Evolutionary conservation across 1,140 invertebrate genomes (phyloP), one percentile per base, ranked within the genome.

Genomic region (Trichomalopsis sarcophagae): DNA sequence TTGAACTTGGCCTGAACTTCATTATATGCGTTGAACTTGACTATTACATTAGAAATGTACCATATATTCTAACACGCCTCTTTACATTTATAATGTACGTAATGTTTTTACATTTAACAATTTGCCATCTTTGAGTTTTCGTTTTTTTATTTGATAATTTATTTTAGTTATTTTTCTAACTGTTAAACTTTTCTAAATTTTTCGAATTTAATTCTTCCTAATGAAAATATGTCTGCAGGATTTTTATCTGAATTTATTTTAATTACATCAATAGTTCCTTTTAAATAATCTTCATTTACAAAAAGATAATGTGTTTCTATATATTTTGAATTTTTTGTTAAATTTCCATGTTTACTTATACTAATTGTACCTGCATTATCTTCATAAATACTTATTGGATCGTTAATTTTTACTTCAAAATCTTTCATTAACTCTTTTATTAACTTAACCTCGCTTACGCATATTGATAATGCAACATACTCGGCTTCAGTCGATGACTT

Each of bases 381-480:
- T 81, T 86, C 78, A 76, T 68, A 84, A 21, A 86, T 77, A 27
- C 66, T 68, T 23, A 86, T 68, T 0, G 82, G 82, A 77, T 84
- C 21, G 10, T 71, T 73, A 50, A 81, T 27, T 47, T 85, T 30
- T 30, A 86, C 23, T n/a, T 85, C 30, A 79, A 84, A 86, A 50
- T 81, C 66, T 83, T 75, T 66, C 2, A 86, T n/a, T 50, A 88
- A 13, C 50, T 86, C 47, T 81, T 68, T 86, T 4, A 87, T n/a
- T 23, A 86, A 33, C 84, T 36, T 85, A 2, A 86, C 4, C 62
- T 87, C 85, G 47, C 84, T 87, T n/a, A 86, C 84, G 9, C 68
- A 69, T 47, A 84, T 78, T 36, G 86, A 88, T n/a, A 88, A 55
- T 21, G 86, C 87, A 47, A 87, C 82, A 78, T 87, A 88, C 62